Evolutionary conservation across 2,888 invertebrate genomes (phyloP).

Genomic region (Rugalucina vietnamica): DNA sequence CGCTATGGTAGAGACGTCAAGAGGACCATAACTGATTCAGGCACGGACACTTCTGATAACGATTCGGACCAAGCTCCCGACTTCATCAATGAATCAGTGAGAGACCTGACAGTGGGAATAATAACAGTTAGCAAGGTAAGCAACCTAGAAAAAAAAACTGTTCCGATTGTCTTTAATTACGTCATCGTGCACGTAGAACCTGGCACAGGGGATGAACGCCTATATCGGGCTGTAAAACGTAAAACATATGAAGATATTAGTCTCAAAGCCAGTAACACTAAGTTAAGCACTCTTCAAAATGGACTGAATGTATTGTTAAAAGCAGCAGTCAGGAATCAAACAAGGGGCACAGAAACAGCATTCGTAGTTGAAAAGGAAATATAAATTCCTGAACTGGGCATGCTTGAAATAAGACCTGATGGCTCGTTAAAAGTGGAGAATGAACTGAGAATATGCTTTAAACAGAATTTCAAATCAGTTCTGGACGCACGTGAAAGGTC

Average conservation of each 20-base stretch:
- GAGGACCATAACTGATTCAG: background rate
- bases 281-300: slow-evolving; percentile 13
- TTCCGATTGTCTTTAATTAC: slow-evolving; percentile 1
- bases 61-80: background rate
- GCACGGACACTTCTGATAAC: background rate
- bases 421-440: no score
- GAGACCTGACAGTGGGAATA: background rate
- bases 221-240: background rate
- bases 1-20: background rate
- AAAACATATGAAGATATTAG: background rate
- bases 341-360: background rate
- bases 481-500: no score
- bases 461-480: no score
- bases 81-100: background rate
- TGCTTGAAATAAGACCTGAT: no score
- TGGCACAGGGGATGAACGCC: slow-evolving; percentile 8
- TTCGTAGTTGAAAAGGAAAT: slow-evolving; percentile 19
- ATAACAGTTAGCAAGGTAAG: slow-evolving; percentile 14
- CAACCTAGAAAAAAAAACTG: background rate
- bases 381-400: no score
- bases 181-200: slow-evolving; percentile 12
- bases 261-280: background rate
- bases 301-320: background rate
- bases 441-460: no score
- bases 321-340: background rate